These are phyloP conservation scores for Camponotus vicinus DNA, from an alignment of 1,140 invertebrate species.

Conservation along the genomic window DNA sequence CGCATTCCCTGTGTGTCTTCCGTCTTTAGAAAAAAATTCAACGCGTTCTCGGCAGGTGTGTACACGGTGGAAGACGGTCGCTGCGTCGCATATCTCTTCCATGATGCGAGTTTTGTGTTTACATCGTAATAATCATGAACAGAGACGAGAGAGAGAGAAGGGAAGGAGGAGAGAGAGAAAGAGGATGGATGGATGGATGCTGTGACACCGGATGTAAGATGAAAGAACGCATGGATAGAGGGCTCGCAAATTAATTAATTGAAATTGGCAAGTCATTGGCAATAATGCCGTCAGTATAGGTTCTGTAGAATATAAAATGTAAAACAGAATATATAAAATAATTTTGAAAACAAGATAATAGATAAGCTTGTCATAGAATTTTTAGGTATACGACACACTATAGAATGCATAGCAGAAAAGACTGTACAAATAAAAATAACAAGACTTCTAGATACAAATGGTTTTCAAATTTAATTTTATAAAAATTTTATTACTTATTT, in stretches of 20 bases:
- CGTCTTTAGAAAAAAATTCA: constrained; percentile 72
- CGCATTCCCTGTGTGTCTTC: constrained; percentile 71
- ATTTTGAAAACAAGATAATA: not conserved
- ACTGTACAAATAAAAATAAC: not conserved
- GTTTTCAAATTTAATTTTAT: not conserved
- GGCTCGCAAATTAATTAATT: not conserved
- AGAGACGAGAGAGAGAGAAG: not conserved
- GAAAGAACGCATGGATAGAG: constrained; percentile 46
- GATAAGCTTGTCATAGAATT: not conserved
- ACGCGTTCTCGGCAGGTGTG: constrained; percentile 58
- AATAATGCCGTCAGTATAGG: not conserved
- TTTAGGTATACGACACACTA: not conserved
- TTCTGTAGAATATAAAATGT: not conserved
- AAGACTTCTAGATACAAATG: not conserved
- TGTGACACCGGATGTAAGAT: constrained; percentile 48
- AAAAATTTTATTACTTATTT: not conserved
- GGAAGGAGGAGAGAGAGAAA: not conserved
- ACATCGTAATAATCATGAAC: constrained; percentile 56
- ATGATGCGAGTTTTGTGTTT: constrained; percentile 73
- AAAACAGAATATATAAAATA: not conserved
- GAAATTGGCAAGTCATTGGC: constrained; percentile 2
- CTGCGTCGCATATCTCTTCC: constrained; percentile 50
- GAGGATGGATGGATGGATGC: not conserved
- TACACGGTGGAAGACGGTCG: constrained; percentile 57
- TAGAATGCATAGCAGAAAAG: not conserved